These are phyloP conservation scores for Scaptodrosophila lebanonensis DNA, from an alignment of 1,140 invertebrate genomes.

Conservation along the genomic window DNA sequence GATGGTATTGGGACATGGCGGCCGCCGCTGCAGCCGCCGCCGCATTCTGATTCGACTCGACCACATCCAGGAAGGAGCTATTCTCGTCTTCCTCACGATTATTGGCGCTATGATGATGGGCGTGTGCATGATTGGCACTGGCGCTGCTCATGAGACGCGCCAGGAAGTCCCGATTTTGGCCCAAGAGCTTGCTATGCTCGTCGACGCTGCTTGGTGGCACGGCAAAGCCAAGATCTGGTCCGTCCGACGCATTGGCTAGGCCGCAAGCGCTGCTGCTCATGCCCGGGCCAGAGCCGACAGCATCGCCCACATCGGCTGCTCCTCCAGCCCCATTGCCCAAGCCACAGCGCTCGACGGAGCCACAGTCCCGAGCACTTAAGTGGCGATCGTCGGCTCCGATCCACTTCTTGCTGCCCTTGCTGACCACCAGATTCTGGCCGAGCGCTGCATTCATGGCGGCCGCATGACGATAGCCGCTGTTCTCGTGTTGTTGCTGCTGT, in stretches of 20 bases:
- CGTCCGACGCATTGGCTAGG: constrained; percentile 6
- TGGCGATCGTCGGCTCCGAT: constrained; percentile 65
- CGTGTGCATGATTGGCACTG: constrained; percentile 49
- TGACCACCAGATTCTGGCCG: constrained; percentile 74
- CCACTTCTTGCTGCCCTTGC: constrained; percentile 77
- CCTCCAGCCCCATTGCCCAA: constrained; percentile 44
- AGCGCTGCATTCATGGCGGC: constrained; percentile 56
- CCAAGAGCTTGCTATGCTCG: constrained; percentile 67
- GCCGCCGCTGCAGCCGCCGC: constrained; percentile 48
- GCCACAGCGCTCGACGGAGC: constrained; percentile 21
- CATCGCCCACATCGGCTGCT: not conserved
- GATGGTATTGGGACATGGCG: constrained; percentile 68
- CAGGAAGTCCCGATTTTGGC: constrained; percentile 71
- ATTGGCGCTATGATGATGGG: constrained; percentile 58
- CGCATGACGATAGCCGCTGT: constrained; percentile 53
- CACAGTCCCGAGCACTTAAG: constrained; percentile 25
- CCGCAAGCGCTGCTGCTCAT: not conserved
- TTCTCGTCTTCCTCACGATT: constrained; percentile 73
- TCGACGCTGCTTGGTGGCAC: constrained; percentile 62
- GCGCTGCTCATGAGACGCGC: constrained; percentile 71
- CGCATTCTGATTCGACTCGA: constrained; percentile 72
- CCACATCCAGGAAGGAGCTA: constrained; percentile 73
- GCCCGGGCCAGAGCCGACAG: constrained; percentile 8
- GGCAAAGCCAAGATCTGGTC: constrained; percentile 56
- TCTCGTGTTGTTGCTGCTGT: constrained; percentile 32